Evolutionary conservation across 1,140 invertebrate species (phyloP).

Genomic region (Trichomalopsis sarcophagae): DNA sequence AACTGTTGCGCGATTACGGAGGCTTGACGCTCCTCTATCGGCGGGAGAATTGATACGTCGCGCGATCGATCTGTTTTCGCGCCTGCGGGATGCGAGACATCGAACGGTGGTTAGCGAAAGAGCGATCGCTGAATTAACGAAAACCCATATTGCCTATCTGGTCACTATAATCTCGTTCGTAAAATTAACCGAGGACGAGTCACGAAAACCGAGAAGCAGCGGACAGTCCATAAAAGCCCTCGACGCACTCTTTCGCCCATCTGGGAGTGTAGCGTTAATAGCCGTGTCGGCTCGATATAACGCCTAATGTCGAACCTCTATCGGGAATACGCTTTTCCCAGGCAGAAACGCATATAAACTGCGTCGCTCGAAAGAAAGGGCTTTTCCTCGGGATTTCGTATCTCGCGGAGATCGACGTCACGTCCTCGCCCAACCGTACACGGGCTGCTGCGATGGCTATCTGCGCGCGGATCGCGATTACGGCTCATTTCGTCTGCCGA

Average conservation of each 20-base stretch:
- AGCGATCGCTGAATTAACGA: too few relatives aligned
- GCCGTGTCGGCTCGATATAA: not conserved
- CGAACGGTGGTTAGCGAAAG: too few relatives aligned
- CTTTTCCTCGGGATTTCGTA: slow-evolving; percentile 10
- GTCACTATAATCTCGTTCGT: too few relatives aligned
- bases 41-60: too few relatives aligned
- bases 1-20: not conserved
- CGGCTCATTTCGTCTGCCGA: not conserved
- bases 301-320: not conserved
- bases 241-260: not conserved
- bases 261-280: not conserved
- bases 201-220: not conserved
- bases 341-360: not conserved
- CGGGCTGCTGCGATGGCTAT: not conserved
- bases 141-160: too few relatives aligned
- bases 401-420: slow-evolving; percentile 30
- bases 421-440: slow-evolving; percentile 38
- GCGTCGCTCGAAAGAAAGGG: not conserved
- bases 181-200: too few relatives aligned
- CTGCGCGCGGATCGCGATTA: slow-evolving; percentile 4
- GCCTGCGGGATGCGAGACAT: too few relatives aligned
- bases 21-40: not conserved
- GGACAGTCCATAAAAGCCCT: not conserved
- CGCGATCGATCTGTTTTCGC: too few relatives aligned
- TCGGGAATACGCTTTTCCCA: slow-evolving; percentile 10